A percentile compares a stretch with the other conserved stretches of the same genome.
Evolutionary conservation across 92 coral and sea anemone genomes (phyloP).

Genomic region (Phymanthus crucifer): DNA sequence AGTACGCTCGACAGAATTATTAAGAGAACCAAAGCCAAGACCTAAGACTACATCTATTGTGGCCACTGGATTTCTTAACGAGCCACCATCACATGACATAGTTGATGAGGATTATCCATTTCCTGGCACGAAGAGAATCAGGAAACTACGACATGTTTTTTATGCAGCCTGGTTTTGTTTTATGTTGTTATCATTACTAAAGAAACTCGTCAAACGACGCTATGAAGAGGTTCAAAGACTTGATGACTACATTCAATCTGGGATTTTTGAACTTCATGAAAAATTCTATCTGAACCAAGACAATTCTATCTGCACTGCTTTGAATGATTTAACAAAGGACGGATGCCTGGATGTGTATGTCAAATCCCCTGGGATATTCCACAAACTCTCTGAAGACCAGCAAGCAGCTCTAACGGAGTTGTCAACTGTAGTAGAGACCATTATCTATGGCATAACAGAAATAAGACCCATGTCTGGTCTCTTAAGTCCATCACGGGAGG

Average conservation of each 20-base stretch:
- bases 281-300: constrained; percentile 49
- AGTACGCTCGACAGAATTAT: constrained; percentile 69
- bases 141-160: constrained; percentile 70
- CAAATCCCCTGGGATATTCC: constrained; percentile 76
- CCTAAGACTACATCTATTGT: constrained; percentile 30
- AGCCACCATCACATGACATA: constrained; percentile 35
- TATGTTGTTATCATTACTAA: constrained; percentile 52
- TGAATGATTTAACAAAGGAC: constrained; percentile 52
- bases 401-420: constrained; percentile 62
- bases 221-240: constrained; percentile 55
- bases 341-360: constrained; percentile 56
- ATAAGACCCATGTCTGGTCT: constrained; percentile 50
- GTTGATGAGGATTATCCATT: constrained; percentile 53
- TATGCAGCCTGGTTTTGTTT: constrained; percentile 81
- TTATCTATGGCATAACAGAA: constrained; percentile 54
- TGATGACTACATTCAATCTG: constrained; percentile 42
- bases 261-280: constrained; percentile 62
- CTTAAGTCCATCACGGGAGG: constrained; percentile 62
- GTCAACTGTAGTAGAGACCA: constrained; percentile 66
- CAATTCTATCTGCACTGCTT: constrained; percentile 45
- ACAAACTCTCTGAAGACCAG: constrained; percentile 52
- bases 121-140: constrained; percentile 66
- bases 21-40: constrained; percentile 39
- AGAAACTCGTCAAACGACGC: constrained; percentile 38
- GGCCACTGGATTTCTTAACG: constrained; percentile 59